These are phyloP conservation scores for Microcebus murinus DNA, from an alignment of 2,113 vertebrate species.

Conservation along the genomic window DNA sequence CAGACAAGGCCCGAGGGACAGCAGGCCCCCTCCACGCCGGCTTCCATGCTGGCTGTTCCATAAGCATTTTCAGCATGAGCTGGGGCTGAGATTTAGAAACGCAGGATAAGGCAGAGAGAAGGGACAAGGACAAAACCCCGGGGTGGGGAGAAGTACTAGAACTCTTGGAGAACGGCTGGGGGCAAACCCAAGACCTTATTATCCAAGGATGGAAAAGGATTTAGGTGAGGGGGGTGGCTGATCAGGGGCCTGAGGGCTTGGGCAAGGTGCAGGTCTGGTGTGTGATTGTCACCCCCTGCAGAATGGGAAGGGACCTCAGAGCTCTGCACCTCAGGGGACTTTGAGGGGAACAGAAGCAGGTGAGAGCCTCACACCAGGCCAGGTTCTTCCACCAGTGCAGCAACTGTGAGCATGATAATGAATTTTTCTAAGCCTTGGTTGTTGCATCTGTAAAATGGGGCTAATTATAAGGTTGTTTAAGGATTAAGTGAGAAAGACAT, in stretches of 20 bases:
- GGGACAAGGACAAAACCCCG: not conserved
- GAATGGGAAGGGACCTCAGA: not conserved
- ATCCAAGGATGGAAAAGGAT: not conserved
- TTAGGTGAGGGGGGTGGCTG: not conserved
- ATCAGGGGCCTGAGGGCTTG: rapidly evolving
- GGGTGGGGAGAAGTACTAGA: not conserved
- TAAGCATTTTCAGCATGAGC: too few relatives aligned
- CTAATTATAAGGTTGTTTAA: not conserved
- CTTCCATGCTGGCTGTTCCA: not conserved
- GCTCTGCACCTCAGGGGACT: not conserved
- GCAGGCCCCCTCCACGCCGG: rapidly evolving
- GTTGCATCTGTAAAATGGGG: not conserved
- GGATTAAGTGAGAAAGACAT: not conserved
- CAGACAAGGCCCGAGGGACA: not conserved
- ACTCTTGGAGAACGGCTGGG: not conserved
- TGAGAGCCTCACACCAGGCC: rapidly evolving
- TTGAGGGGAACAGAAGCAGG: not conserved
- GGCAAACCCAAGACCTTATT: not conserved
- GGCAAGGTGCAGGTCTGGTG: not conserved
- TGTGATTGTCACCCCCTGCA: too few relatives aligned
- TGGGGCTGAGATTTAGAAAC: not conserved
- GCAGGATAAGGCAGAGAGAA: not conserved
- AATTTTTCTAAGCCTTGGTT: not conserved
- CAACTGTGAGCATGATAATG: rapidly evolving
- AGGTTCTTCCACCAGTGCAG: not conserved